Evolutionary conservation across 2,888 invertebrate genomes (phyloP).

Genomic region (Acanthosepion pharaonis): DNA sequence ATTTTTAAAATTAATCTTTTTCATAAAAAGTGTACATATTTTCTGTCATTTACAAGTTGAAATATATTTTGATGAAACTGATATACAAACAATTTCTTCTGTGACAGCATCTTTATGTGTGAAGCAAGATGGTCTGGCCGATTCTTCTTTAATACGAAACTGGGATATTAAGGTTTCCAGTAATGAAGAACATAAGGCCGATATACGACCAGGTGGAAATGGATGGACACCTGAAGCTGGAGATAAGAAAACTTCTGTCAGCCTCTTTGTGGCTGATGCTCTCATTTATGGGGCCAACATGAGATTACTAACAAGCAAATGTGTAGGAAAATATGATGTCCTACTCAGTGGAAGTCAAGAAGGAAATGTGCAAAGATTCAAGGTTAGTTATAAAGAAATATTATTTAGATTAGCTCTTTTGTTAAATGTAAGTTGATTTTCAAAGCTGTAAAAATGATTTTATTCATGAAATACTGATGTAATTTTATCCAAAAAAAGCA

Average conservation of each 20-base stretch:
- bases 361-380: neutral
- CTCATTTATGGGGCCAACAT: neutral
- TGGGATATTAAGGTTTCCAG: neutral
- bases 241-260: neutral
- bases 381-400: neutral
- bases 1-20: too few species aligned
- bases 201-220: neutral
- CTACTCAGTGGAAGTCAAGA: neutral
- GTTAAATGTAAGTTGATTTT: too few species aligned
- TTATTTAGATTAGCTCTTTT: too few species aligned
- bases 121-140: neutral
- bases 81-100: neutral
- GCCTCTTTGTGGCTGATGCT: neutral
- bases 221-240: neutral
- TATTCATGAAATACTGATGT: too few species aligned
- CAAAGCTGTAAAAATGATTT: too few species aligned
- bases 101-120: neutral
- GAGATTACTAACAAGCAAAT: neutral
- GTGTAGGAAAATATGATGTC: conserved; percentile 34
- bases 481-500: too few species aligned
- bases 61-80: too few species aligned
- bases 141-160: neutral
- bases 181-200: neutral
- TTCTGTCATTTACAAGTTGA: too few species aligned
- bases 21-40: too few species aligned